phyloP scores from a whole-genome alignment of 2,113 vertebrate species.

The Pseudorectes ferrugineus region DNA sequence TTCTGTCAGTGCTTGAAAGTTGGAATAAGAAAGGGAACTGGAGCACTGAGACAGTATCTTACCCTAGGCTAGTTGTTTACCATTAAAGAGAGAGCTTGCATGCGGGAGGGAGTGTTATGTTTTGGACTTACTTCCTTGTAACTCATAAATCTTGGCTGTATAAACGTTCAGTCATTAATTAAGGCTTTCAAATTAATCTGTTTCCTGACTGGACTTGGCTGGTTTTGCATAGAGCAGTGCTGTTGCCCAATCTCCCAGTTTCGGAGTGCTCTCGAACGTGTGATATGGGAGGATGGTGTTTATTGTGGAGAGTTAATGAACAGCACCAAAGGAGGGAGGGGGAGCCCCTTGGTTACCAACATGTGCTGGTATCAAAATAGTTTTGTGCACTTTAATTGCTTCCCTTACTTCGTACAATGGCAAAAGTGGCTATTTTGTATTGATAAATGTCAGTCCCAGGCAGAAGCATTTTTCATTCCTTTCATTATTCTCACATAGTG shows the following conservation, averaged over 20 bases:
- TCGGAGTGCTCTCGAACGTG: neutral
- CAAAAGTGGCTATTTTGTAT: neutral
- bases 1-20: neutral
- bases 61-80: conserved; percentile 57
- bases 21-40: neutral
- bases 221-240: neutral
- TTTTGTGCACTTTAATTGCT: neutral
- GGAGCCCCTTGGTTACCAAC: neutral
- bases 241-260: conserved; percentile 1
- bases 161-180: conserved; percentile 64
- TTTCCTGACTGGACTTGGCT: conserved; percentile 65
- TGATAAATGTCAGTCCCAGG: neutral
- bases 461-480: neutral
- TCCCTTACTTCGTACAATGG: neutral
- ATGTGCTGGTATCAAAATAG: neutral
- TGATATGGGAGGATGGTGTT: neutral
- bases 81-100: conserved; percentile 4
- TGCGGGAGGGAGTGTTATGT: conserved; percentile 24
- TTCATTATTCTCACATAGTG: neutral
- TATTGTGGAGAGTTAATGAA: neutral
- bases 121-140: conserved; percentile 55
- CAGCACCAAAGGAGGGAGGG: neutral
- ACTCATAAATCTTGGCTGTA: conserved; percentile 47
- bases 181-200: conserved; percentile 58
- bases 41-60: neutral